Conservation (phyloP, 2,797 vertebrate species). For the Nyctibius grandis region DNA sequence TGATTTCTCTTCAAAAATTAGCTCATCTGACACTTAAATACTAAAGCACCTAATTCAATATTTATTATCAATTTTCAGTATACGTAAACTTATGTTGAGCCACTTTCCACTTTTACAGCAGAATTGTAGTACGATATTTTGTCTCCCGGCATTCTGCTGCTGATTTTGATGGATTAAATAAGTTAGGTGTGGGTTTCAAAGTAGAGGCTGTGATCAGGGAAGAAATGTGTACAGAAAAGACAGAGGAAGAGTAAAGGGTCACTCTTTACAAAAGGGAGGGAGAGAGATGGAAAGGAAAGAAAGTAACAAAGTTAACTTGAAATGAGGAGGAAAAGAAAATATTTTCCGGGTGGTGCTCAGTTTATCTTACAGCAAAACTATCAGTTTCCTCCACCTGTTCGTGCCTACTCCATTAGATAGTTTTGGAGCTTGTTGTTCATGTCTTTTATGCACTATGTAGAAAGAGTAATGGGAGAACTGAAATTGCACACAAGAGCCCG, state of each 20-base stretch:
- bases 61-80: not conserved
- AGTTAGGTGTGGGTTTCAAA: not conserved
- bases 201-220: not conserved
- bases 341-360: conserved; percentile 22
- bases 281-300: not conserved
- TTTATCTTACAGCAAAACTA: conserved; percentile 29
- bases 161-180: not conserved
- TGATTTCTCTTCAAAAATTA: not conserved
- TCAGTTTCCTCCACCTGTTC: conserved; percentile 33
- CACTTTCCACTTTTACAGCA: not conserved
- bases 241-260: not conserved
- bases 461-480: not conserved
- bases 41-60: not conserved
- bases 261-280: not conserved
- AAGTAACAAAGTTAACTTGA: conserved; percentile 34
- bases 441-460: not conserved
- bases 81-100: not conserved
- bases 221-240: not conserved
- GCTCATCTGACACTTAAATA: not conserved
- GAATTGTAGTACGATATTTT: not conserved
- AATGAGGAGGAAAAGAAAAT: not conserved
- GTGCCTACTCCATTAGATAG: not conserved
- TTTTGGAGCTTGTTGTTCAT: not conserved
- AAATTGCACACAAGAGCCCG: not conserved
- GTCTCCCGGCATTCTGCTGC: not conserved